phyloP scores from a whole-genome alignment of 2,888 invertebrate species.

The Drosophila anceps region DNA sequence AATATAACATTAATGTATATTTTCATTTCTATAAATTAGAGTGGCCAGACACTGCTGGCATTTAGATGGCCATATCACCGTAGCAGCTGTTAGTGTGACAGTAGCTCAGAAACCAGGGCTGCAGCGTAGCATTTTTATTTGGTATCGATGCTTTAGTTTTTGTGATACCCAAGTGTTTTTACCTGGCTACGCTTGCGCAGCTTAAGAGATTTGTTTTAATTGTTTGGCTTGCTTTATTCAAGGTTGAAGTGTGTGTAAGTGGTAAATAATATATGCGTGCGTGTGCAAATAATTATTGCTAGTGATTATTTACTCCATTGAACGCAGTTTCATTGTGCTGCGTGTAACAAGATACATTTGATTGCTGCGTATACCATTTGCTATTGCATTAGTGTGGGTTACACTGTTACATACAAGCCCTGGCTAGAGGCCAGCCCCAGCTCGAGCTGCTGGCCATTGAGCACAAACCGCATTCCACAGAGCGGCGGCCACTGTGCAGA shows the following conservation, averaged over 20 bases:
- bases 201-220: slow-evolving; percentile 6
- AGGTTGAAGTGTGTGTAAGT: neutral
- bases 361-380: slow-evolving; percentile 46
- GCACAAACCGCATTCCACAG: slow-evolving; percentile 69
- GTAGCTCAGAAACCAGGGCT: neutral
- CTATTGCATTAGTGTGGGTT: slow-evolving; percentile 39
- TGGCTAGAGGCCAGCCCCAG: slow-evolving; percentile 37
- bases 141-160: slow-evolving; percentile 36
- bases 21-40: slow-evolving; percentile 13
- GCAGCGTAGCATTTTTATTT: neutral
- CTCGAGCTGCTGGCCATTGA: slow-evolving; percentile 51
- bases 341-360: slow-evolving; percentile 39
- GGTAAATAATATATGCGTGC: neutral
- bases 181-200: slow-evolving; percentile 61
- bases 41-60: slow-evolving; percentile 25
- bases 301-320: neutral
- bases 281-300: neutral
- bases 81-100: slow-evolving; percentile 45
- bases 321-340: neutral
- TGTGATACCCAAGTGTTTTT: slow-evolving; percentile 29
- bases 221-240: slow-evolving; percentile 1
- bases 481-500: slow-evolving; percentile 29
- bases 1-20: slow-evolving; percentile 12
- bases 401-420: slow-evolving; percentile 51
- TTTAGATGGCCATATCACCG: neutral